Evolutionary conservation across 2,888 invertebrate genomes (phyloP), one percentile per base, ranked within the genome.

Genomic region (Clepsis dumicolana): DNA sequence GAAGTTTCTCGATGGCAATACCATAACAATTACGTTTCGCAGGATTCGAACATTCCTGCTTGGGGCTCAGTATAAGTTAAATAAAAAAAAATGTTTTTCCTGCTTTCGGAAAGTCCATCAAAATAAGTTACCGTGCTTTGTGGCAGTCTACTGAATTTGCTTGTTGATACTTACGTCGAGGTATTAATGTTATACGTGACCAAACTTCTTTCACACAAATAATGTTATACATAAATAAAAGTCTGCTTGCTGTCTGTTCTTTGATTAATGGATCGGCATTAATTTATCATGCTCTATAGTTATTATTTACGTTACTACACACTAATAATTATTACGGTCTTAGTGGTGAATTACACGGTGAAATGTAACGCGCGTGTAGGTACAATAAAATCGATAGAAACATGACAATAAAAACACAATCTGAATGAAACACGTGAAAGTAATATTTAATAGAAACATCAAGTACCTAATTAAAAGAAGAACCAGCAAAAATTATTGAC

Each of bases 251-350:
- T 50, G n/a, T 12, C 14, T 25, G 25, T 52, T n/a, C 4, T n/a
- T 35, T 62, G 61, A 62, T 16, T 62, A 32, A 62, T 25, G 35
- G 35, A 18, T 10, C 5, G 18, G 5, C 18, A 25, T 25, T 53
- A 14, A 53, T 52, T 53, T 48, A 24, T 21, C 24, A 38, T 38
- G 4, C 14, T 4, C 35, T 29, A 29, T 35, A 35, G 16, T 8
- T 21, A 38, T 24, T 14, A 57, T 14, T 38, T 38, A 18, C 4
- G 35, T 35, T 2, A 27, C 52, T 25, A 12, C 3, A 27, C 4
- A 1, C n/a, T 1, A 52, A 52, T 52, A 16, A n/a, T 18, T 29
- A 44, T 18, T 18, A 18, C 18, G 44, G 25, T 27, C n/a, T n/a
- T 12, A 4, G 0, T 7, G 50, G 12, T 14, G 14, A 52, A 56